Conservation (phyloP, 2,797 vertebrate genomes). For the Rhabdophis nuchalis region DNA sequence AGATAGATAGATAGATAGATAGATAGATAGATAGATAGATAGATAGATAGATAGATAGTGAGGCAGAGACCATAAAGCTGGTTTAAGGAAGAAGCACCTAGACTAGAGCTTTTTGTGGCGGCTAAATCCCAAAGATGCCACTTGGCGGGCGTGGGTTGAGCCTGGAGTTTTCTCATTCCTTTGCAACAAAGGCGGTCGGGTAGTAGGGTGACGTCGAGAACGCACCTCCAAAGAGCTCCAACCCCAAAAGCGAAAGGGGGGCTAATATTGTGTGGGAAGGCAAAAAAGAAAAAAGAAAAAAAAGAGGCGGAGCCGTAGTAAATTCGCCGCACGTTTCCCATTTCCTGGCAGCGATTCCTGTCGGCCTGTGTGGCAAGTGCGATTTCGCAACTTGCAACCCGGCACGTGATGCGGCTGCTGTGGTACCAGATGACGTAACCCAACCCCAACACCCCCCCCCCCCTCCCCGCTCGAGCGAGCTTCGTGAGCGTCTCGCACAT, state of each 20-base stretch:
- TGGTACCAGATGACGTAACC: slow-evolving; percentile 18
- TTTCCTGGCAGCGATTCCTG: not conserved
- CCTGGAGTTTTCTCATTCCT: not conserved
- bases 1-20: not conserved
- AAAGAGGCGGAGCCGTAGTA: not conserved
- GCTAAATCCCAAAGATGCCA: not conserved
- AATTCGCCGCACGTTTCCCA: not conserved
- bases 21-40: not conserved
- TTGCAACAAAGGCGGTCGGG: not conserved
- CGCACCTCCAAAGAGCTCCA: not conserved
- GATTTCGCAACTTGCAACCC: slow-evolving; percentile 4
- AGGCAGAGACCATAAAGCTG: too few species aligned
- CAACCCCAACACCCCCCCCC: not conserved
- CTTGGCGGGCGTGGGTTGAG: too few species aligned
- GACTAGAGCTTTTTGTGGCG: not conserved
- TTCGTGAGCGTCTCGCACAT: not conserved
- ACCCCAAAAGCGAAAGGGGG: not conserved
- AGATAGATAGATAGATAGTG: not conserved
- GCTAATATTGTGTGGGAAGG: not conserved
- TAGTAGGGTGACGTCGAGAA: too few species aligned
- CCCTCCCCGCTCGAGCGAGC: not conserved
- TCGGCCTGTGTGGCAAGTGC: slow-evolving; percentile 1
- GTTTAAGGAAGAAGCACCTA: not conserved
- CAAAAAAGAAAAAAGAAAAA: too few species aligned
- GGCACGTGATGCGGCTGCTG: slow-evolving; percentile 21